A percentile compares a stretch with the other conserved stretches of the same genome.
phyloP scores from a whole-genome alignment of 2,113 vertebrate genomes.

The Neolamprologus brichardi region DNA sequence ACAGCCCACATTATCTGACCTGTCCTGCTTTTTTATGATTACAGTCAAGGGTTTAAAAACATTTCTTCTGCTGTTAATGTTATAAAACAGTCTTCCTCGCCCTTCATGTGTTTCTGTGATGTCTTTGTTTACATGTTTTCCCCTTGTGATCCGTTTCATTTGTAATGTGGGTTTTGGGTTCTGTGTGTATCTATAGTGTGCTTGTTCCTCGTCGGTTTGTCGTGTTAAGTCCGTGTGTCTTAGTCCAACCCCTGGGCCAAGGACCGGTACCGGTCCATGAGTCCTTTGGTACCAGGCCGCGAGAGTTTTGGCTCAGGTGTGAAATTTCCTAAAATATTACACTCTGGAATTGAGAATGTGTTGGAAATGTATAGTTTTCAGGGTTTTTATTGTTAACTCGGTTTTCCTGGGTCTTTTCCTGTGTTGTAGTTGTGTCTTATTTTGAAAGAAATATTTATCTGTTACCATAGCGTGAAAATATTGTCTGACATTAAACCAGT shows the following conservation, averaged over 20 bases:
- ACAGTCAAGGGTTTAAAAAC: background rate
- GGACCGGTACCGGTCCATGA: background rate
- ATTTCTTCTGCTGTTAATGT: background rate
- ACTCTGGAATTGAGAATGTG: background rate
- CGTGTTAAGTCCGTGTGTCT: background rate
- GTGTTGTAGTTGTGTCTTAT: background rate
- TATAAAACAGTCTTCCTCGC: background rate
- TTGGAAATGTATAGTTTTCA: background rate
- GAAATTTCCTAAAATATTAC: background rate
- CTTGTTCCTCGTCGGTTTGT: background rate
- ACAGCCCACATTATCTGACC: background rate
- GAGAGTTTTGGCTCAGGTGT: background rate
- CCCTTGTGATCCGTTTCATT: background rate
- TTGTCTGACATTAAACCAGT: background rate
- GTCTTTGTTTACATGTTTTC: background rate
- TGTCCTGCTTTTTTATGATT: background rate
- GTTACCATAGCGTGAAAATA: background rate
- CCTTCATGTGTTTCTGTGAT: background rate
- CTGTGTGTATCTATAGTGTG: background rate
- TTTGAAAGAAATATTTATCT: background rate
- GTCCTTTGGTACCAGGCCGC: background rate
- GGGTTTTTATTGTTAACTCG: background rate
- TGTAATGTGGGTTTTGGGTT: background rate
- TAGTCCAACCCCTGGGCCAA: background rate
- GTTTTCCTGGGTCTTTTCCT: background rate